Evolutionary conservation across 2,888 invertebrate species (phyloP).

Genomic region (Agrotis segetum): DNA sequence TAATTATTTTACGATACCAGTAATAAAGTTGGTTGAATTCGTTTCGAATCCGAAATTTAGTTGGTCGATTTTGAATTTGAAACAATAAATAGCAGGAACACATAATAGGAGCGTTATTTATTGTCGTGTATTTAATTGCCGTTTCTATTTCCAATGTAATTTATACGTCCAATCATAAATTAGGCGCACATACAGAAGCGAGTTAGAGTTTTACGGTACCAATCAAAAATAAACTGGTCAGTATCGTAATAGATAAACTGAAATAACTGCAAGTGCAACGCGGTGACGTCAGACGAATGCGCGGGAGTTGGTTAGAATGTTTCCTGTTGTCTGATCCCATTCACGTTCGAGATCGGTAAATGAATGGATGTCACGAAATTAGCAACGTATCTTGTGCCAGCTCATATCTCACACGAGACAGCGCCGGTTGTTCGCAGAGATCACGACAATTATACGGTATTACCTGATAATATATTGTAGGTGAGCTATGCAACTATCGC

Average conservation of each 20-base stretch:
- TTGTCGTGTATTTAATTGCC: constrained; percentile 75
- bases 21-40: constrained; percentile 64
- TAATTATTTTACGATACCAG: constrained; percentile 59
- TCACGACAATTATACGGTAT: constrained; percentile 84
- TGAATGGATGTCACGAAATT: constrained; percentile 89
- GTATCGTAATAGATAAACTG: constrained; percentile 37
- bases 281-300: constrained; percentile 33
- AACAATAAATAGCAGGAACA: constrained; percentile 73
- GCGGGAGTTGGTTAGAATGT: constrained; percentile 40
- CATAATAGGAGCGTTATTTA: constrained; percentile 75
- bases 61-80: constrained; percentile 70
- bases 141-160: constrained; percentile 79
- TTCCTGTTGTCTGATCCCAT: constrained; percentile 82
- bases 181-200: constrained; percentile 70
- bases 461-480: constrained; percentile 83
- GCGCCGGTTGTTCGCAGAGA: constrained; percentile 82
- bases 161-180: constrained; percentile 77
- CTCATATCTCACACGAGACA: constrained; percentile 85
- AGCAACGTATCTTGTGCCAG: constrained; percentile 87
- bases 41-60: constrained; percentile 60
- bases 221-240: constrained; percentile 53
- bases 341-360: constrained; percentile 84
- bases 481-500: constrained; percentile 78
- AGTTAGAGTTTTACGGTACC: constrained; percentile 56
- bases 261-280: constrained; percentile 46